Conservation (phyloP, 2,888 invertebrate species). For the Osmoderma eremita region DNA sequence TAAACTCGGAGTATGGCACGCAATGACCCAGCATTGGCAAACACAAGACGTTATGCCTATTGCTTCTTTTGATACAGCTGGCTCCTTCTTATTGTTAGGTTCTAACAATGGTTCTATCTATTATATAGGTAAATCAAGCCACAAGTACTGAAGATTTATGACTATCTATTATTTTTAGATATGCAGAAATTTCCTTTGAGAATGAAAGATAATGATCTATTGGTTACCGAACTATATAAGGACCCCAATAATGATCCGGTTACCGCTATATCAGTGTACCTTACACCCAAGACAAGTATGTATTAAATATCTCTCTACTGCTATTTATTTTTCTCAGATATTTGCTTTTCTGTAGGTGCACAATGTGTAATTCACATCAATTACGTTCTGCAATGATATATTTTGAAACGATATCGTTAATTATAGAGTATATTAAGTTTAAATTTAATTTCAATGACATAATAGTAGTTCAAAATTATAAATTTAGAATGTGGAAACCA, state of each 20-base stretch:
- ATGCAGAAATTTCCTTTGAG: slow-evolving; percentile 99
- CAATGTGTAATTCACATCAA: too few species aligned
- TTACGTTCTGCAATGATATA: too few species aligned
- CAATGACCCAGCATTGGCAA: slow-evolving; percentile 99
- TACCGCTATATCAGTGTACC: slow-evolving; percentile 96
- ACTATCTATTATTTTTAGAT: slow-evolving; percentile 69
- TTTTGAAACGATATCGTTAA: too few species aligned
- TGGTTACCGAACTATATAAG: slow-evolving; percentile 95
- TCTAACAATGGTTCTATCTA: slow-evolving; percentile 97
- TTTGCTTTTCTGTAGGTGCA: too few species aligned
- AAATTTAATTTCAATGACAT: not conserved
- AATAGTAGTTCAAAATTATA: too few species aligned
- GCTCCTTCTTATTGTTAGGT: slow-evolving; percentile 92
- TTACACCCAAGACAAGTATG: slow-evolving; percentile 99
- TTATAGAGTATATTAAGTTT: too few species aligned
- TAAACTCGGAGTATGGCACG: slow-evolving; percentile 99
- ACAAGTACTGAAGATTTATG: not conserved
- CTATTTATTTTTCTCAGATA: not conserved
- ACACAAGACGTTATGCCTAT: slow-evolving; percentile 96
- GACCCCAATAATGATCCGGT: slow-evolving; percentile 96
- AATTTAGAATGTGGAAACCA: too few species aligned
- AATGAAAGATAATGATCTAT: slow-evolving; percentile 98
- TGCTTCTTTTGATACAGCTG: slow-evolving; percentile 96
- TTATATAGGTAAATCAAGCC: slow-evolving; percentile 81
- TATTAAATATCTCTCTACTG: slow-evolving; percentile 48